Percentiles rank a stretch among this genome's conserved stretches.
These are phyloP conservation scores for Sylvilagus bachmani DNA, from an alignment of 2,113 vertebrate genomes.

Conservation along the genomic window DNA sequence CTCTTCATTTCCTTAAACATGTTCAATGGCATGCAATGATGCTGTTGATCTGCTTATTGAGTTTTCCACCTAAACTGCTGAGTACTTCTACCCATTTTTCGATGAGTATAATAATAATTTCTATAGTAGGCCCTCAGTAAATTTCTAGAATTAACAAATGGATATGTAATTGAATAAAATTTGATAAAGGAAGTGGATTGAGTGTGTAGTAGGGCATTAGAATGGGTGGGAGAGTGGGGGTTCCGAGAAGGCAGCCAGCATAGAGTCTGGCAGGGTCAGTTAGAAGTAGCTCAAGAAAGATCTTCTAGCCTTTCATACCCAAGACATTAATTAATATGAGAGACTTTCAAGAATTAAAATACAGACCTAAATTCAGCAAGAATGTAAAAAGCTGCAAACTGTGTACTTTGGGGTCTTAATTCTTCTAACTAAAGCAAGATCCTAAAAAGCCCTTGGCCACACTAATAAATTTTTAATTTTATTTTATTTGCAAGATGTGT, in stretches of 20 bases:
- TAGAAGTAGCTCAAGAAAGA: neutral
- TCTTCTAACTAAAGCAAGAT: conserved; percentile 11
- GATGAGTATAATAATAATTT: neutral
- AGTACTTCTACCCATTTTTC: neutral
- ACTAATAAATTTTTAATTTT: neutral
- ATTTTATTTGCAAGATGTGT: conserved; percentile 12
- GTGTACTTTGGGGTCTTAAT: neutral
- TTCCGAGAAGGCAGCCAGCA: neutral
- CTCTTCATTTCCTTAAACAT: neutral
- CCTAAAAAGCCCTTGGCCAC: neutral
- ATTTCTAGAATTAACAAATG: neutral
- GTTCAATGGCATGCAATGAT: neutral
- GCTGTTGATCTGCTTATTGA: neutral
- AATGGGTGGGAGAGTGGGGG: neutral
- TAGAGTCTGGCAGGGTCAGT: neutral
- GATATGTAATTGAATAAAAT: neutral
- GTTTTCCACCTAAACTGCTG: neutral
- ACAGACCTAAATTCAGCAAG: neutral
- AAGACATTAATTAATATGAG: neutral
- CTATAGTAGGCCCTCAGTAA: neutral
- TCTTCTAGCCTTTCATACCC: neutral
- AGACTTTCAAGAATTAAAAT: neutral
- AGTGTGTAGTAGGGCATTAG: neutral
- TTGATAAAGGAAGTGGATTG: neutral
- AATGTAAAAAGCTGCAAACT: neutral